phyloP scores from a whole-genome alignment of 2,797 vertebrate genomes.

The Pipistrellus kuhlii region DNA sequence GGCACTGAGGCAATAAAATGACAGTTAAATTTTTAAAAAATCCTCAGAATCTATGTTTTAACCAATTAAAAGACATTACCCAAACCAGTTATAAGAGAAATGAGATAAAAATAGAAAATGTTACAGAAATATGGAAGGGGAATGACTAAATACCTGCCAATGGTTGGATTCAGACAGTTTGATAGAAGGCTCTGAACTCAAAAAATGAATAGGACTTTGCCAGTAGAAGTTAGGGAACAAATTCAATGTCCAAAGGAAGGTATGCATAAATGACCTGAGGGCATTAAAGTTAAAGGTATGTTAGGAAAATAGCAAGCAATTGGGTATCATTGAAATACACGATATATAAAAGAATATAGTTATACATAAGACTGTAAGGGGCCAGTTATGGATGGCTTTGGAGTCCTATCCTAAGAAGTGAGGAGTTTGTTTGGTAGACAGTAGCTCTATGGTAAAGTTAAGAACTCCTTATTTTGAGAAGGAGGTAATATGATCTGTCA shows the following conservation, averaged over 20 bases:
- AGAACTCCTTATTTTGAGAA: neutral
- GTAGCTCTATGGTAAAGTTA: neutral
- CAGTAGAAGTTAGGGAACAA: neutral
- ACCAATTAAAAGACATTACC: neutral
- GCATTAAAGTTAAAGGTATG: neutral
- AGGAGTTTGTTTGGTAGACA: neutral
- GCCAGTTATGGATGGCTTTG: neutral
- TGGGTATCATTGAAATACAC: neutral
- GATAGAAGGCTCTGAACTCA: neutral
- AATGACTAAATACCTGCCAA: neutral
- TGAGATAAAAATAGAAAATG: neutral
- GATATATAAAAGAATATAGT: neutral
- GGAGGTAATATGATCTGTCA: neutral
- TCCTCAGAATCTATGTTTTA: conserved; percentile 2
- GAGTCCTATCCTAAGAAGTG: neutral
- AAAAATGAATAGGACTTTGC: neutral
- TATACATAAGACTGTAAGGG: neutral
- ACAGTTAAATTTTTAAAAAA: neutral
- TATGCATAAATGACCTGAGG: neutral
- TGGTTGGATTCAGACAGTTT: conserved; percentile 11
- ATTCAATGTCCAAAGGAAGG: neutral
- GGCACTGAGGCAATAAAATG: neutral
- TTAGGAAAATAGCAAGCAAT: neutral
- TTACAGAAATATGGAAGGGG: neutral
- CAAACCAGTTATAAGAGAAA: neutral